Percentiles rank a stretch among this genome's conserved stretches.
Conservation (phyloP, 2,113 vertebrate genomes). For the Eleginops maclovinus region DNA sequence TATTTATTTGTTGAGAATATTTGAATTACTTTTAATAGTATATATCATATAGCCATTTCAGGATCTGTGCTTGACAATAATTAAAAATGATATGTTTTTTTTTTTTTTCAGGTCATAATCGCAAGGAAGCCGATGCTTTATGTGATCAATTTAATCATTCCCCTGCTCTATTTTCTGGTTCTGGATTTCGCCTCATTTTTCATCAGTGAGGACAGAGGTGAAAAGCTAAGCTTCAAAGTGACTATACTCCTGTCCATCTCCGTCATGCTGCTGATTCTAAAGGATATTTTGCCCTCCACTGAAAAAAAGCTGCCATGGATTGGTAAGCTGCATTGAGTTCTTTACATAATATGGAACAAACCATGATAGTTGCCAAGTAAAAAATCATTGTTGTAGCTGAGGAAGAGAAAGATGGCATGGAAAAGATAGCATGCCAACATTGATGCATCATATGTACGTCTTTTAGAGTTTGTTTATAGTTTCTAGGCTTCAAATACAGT, state of each 20-base stretch:
- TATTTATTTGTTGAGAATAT: too few species aligned
- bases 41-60: too few species aligned
- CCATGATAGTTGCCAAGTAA: too few species aligned
- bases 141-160: constrained; percentile 83
- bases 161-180: constrained; percentile 76
- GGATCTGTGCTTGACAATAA: background rate
- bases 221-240: constrained; percentile 86
- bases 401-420: too few species aligned
- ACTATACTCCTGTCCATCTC: constrained; percentile 87
- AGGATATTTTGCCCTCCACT: constrained; percentile 86
- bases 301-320: constrained; percentile 79
- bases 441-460: too few species aligned
- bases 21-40: too few species aligned
- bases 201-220: constrained; percentile 72
- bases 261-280: constrained; percentile 85
- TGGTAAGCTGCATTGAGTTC: constrained; percentile 70
- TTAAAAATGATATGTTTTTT: background rate
- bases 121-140: constrained; percentile 82
- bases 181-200: constrained; percentile 85
- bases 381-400: too few species aligned
- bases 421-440: too few species aligned
- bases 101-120: constrained; percentile 74
- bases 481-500: too few species aligned
- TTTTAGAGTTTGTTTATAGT: too few species aligned
- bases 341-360: too few species aligned